Base-by-base conservation (phyloP, 1,140 invertebrate species). In the Leucophenga varia region DNA sequence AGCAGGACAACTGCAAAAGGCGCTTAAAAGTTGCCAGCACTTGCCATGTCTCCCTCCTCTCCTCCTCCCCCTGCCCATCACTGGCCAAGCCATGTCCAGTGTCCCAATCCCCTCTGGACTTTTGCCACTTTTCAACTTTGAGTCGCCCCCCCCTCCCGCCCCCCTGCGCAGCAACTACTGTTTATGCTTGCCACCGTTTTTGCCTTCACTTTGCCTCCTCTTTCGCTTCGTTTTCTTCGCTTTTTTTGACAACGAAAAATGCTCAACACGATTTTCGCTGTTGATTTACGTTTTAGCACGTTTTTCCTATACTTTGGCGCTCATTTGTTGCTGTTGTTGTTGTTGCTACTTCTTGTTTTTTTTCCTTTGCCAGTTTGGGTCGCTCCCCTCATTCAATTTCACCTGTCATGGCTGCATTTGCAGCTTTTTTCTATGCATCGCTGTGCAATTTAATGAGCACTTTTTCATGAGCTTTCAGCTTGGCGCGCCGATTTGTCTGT, bases 221-320 rank as follows among this genome's bases (percentile, higher is more conserved):
- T 35, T 43, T 25, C 34, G 14, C 21, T 46, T 34, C 31, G 47
- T 34, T 55, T 58, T 39, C 31, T 43, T 46, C 51, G 50, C 49
- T 44, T 49, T 54, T 57, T 53, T 47, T 31, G 49, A 49, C 50
- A 57, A 50, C 46, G 54, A 59, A 67, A 63, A 67, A 68, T 59
- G 53, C 56, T 63, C 59, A 67, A 65, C 63, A 65, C 63, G 63
- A 63, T 59, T 67, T 68, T 59, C 53, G 56, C 55, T 65, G 63
- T 67, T 67, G 63, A 68, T 68, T 67, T 67, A 68, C 63, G 64
- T 68, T 67, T 67, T 67, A 63, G 59, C 61, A 67, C 63, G 63
- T 67, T 67, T 67, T 63, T 49, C 63, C 49, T 61, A 45, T 57
- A 61, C 55, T 56, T 58, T 54, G 51, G 55, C 28, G 10, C 40